phyloP scores from a whole-genome alignment of 2,113 vertebrate species.

The Heteronetta atricapilla region DNA sequence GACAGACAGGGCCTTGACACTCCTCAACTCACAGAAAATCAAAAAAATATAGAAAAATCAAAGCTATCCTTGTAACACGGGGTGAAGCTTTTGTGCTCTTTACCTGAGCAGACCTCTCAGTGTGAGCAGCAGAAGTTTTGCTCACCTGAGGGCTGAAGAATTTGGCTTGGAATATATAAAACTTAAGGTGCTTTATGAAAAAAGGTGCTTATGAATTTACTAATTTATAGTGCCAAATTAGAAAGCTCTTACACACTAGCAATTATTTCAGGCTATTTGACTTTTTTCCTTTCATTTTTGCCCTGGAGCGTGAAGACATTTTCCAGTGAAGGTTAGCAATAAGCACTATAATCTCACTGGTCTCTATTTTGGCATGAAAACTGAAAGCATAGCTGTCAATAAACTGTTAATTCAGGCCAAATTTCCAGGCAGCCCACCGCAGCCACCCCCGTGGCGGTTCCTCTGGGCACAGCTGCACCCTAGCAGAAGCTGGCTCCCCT shows the following conservation, averaged over 20 bases:
- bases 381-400: neutral
- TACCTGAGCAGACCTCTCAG: neutral
- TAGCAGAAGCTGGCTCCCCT: neutral
- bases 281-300: neutral
- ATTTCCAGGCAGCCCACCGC: neutral
- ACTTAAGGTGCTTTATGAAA: neutral
- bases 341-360: neutral
- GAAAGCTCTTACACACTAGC: neutral
- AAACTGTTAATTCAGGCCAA: neutral
- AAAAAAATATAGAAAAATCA: neutral
- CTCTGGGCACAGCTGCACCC: accelerated
- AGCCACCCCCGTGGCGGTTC: neutral
- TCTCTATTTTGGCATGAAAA: neutral
- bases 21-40: neutral
- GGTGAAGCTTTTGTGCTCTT: neutral
- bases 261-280: neutral
- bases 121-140: neutral
- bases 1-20: neutral
- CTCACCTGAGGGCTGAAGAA: neutral
- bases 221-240: neutral
- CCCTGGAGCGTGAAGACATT: neutral
- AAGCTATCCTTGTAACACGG: neutral
- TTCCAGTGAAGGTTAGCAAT: neutral
- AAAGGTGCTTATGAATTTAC: neutral
- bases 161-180: neutral